Base-by-base conservation (phyloP, 2,888 invertebrate genomes). In the Epistrophella euchroma region DNA sequence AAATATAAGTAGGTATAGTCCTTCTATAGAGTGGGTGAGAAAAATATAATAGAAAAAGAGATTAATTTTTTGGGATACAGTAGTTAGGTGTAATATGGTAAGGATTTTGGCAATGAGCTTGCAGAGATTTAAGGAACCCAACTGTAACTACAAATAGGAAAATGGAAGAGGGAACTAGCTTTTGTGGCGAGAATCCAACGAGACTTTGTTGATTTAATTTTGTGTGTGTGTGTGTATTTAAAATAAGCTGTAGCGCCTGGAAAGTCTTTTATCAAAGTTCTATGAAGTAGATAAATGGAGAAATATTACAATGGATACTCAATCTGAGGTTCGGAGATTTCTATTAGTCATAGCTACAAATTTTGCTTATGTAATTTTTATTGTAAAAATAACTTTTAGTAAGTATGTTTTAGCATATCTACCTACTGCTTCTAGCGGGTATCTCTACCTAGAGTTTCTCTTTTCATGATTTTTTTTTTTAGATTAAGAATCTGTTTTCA, bases 31-130 rank as follows among this genome's bases (percentile, higher is more conserved):
- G 32, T 32, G 56, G 56, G 56, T 56, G 56, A 35, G 52, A 55
- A 55, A 55, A 52, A 52, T 25, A 52, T 15, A 43, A 58, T 22
- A 43, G 52, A 72, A 55, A 32, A 45, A 62, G 35, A 52, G 72
- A 72, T 73, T 76, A 58, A 73, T 68, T 68, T 68, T 72, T 76
- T 52, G 72, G 56, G 32, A 52, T 45, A 77, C 52, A 52, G 58
- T 43, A 52, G 58, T 43, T 68, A 56, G 2, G 25, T 25, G 4
- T 56, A 56, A 56, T 56, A 50, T 56, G 58, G 56, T 43, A 58
- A 50, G 50, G 77, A 82, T 66, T 81, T 28, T 13, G 13, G 56
- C 10, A 56, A 66, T 22, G 43, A 70, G 35, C 28, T 43, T 68
- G 25, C 37, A 35, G 43, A 40, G 64, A 22, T 71, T 64, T 66